Evolutionary conservation across 2,113 vertebrate genomes (phyloP).

Genomic region (Rhipidura dahli): DNA sequence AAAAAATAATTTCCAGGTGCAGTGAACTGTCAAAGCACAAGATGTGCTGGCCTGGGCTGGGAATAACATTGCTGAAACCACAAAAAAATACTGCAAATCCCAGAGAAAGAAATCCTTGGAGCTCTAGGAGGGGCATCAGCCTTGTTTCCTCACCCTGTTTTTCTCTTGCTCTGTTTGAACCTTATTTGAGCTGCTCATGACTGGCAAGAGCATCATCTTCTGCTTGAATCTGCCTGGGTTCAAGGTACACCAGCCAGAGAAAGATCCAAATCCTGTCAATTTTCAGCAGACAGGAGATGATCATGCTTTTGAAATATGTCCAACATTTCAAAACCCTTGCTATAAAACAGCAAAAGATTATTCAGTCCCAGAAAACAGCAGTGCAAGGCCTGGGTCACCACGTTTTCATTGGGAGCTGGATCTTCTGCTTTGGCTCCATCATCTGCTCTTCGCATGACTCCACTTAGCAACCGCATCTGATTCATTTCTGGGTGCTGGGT

Average conservation of each 20-base stretch:
- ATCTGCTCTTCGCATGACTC: conserved; percentile 8
- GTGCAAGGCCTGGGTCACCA: neutral
- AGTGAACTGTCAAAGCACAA: conserved; percentile 37
- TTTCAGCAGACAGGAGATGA: neutral
- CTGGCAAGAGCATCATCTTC: neutral
- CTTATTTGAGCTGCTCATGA: neutral
- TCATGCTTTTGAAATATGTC: neutral
- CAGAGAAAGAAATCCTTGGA: neutral
- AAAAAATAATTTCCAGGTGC: conserved; percentile 52
- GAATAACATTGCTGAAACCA: conserved; percentile 16
- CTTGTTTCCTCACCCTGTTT: neutral
- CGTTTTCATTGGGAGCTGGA: neutral
- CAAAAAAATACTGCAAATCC: neutral
- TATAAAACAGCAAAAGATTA: neutral
- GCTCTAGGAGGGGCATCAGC: neutral
- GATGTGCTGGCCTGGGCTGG: neutral
- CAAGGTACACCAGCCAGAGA: neutral
- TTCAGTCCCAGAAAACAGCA: neutral
- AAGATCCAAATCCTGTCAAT: conserved; percentile 27
- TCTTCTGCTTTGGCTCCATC: neutral
- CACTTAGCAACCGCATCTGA: neutral
- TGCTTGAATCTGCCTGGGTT: neutral
- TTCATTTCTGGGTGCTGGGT: neutral
- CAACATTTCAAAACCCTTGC: neutral
- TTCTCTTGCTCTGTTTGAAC: neutral